Conservation (phyloP, 30 jellyfish, hydroid and myxozoan species). For the Cassiopea andromeda region DNA sequence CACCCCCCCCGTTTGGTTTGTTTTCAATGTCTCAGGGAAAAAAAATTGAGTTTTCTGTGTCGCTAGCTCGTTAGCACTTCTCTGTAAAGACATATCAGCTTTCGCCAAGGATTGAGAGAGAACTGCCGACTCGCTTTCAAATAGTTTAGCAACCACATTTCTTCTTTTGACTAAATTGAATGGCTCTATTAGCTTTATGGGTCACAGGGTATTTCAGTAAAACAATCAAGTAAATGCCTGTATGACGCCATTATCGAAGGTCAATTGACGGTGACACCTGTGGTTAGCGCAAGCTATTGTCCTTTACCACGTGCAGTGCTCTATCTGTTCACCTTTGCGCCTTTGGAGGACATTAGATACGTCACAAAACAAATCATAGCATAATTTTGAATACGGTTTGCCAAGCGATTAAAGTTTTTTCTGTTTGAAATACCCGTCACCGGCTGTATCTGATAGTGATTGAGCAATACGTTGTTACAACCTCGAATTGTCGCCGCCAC, state of each 20-base stretch:
- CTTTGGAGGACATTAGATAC: not conserved
- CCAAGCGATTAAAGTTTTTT: not conserved
- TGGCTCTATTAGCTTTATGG: not conserved
- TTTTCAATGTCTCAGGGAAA: no score
- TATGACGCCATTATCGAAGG: not conserved
- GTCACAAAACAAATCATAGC: not conserved
- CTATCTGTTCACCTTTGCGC: not conserved
- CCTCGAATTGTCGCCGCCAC: no score
- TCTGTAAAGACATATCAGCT: no score
- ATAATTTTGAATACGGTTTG: not conserved
- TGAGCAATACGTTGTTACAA: no score
- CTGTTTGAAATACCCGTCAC: no score
- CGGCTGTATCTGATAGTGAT: no score
- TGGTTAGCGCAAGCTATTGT: not conserved
- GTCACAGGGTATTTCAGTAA: not conserved
- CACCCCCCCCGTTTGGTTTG: no score
- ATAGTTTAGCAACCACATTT: not conserved
- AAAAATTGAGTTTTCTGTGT: no score
- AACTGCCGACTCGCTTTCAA: not conserved
- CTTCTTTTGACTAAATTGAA: not conserved
- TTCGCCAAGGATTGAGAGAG: no score
- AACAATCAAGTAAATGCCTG: not conserved
- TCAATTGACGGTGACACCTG: not conserved
- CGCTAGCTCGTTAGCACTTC: no score
- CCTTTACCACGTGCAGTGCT: not conserved